Conservation (phyloP, 2,797 vertebrate genomes). For the Erpetoichthys calabaricus region DNA sequence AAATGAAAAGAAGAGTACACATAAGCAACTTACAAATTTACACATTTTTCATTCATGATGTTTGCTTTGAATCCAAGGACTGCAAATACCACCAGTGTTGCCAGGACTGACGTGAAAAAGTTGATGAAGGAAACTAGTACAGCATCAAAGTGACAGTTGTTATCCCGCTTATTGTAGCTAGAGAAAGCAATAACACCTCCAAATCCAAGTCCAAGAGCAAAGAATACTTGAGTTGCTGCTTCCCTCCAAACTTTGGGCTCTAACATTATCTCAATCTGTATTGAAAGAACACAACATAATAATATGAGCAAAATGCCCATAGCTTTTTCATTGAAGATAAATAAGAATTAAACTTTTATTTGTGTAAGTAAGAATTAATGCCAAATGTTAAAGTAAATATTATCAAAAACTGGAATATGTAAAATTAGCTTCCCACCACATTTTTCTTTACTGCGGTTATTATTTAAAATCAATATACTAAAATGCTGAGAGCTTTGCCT, state of each 20-base stretch:
- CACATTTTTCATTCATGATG: conserved; percentile 76
- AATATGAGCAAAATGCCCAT: no score
- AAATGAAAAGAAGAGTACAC: no score
- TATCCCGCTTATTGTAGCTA: conserved; percentile 97
- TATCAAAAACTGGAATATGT: no score
- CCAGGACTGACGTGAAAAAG: conserved; percentile 92
- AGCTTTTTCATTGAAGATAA: conserved; percentile 24
- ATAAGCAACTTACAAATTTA: conserved; percentile 43
- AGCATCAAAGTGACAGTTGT: conserved; percentile 97
- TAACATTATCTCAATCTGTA: conserved; percentile 90
- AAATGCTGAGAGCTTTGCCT: no score
- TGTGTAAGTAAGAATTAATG: not conserved
- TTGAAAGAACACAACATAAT: conserved; percentile 33
- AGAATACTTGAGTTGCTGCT: conserved; percentile 95
- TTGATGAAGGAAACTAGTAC: conserved; percentile 93
- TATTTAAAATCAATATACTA: no score
- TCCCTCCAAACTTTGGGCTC: conserved; percentile 91
- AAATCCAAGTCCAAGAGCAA: conserved; percentile 89
- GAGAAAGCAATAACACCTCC: conserved; percentile 97
- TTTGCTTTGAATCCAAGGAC: conserved; percentile 96
- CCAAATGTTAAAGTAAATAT: no score
- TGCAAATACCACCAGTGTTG: conserved; percentile 92
- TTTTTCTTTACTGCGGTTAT: no score
- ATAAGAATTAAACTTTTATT: conserved; percentile 12
- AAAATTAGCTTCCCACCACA: no score